Base-by-base conservation (phyloP, 2,888 invertebrate genomes). In the Anagyrus pseudococci region DNA sequence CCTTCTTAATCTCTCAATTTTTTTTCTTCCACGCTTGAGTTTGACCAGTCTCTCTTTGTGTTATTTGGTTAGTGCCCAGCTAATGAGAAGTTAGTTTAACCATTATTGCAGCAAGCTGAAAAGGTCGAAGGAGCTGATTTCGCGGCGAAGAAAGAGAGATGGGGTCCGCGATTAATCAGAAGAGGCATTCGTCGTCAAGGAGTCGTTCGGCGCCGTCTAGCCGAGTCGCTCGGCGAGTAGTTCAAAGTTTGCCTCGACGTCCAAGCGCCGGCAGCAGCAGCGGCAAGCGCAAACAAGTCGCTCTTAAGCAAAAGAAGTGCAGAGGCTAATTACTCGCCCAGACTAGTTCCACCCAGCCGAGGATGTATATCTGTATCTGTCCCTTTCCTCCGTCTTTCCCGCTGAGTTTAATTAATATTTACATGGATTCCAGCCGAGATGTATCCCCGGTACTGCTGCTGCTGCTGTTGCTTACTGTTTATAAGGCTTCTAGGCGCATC, bases 41-140 rank as follows among this genome's bases (percentile, higher is more conserved):
- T n/a, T n/a, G n/a, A n/a, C n/a, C n/a, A n/a, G n/a, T n/a, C n/a
- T n/a, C n/a, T n/a, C n/a, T n/a, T n/a, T n/a, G n/a, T n/a, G n/a
- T n/a, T n/a, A n/a, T n/a, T n/a, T n/a, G n/a, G n/a, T n/a, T n/a
- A n/a, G n/a, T n/a, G n/a, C n/a, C n/a, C n/a, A n/a, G n/a, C n/a
- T n/a, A n/a, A n/a, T n/a, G n/a, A n/a, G n/a, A n/a, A n/a, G n/a
- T n/a, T n/a, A n/a, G n/a, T n/a, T n/a, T n/a, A n/a, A n/a, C n/a
- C n/a, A n/a, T n/a, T n/a, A n/a, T n/a, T n/a, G n/a, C n/a, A n/a
- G n/a, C n/a, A n/a, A n/a, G n/a, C 22, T 59, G 58, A 64, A 71
- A 72, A 73, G 71, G 73, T 75, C 72, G 73, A 74, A 75, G 73
- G 75, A 76, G 73, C 73, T 73, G 72, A 75, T 76, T 70, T 69